These are phyloP conservation scores for Pleuronectes platessa DNA, from an alignment of 2,113 vertebrate species.

Conservation along the genomic window DNA sequence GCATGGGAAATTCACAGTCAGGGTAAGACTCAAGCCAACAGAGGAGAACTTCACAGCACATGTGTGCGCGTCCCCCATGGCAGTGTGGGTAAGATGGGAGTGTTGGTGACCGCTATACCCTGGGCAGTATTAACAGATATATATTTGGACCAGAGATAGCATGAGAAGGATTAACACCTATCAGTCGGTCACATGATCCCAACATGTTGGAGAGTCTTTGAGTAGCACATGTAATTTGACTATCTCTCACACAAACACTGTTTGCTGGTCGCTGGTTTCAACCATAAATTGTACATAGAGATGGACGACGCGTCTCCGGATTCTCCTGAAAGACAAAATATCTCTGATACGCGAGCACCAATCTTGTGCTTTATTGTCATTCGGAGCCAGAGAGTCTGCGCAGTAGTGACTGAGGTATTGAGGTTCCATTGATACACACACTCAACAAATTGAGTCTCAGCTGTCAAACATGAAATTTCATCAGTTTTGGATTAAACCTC, in stretches of 20 bases:
- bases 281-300: no score
- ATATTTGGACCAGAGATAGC: constrained; percentile 75
- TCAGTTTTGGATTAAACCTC: background rate
- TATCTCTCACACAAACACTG: constrained; percentile 2
- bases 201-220: constrained; percentile 45
- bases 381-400: no score
- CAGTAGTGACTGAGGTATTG: no score
- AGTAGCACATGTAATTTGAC: constrained; percentile 38
- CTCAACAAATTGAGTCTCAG: no score
- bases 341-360: no score
- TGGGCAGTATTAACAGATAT: constrained; percentile 69
- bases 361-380: no score
- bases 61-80: background rate
- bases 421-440: no score
- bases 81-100: constrained; percentile 38
- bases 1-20: background rate
- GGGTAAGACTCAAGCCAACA: no score
- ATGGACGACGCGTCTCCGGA: no score
- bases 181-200: constrained; percentile 60
- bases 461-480: no score
- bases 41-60: no score
- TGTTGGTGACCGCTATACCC: constrained; percentile 49
- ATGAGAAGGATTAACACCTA: constrained; percentile 75
- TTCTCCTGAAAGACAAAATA: no score
- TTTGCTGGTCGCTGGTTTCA: constrained; percentile 4